Conservation (phyloP, 2,797 vertebrate species). For the Danio aesculapii region DNA sequence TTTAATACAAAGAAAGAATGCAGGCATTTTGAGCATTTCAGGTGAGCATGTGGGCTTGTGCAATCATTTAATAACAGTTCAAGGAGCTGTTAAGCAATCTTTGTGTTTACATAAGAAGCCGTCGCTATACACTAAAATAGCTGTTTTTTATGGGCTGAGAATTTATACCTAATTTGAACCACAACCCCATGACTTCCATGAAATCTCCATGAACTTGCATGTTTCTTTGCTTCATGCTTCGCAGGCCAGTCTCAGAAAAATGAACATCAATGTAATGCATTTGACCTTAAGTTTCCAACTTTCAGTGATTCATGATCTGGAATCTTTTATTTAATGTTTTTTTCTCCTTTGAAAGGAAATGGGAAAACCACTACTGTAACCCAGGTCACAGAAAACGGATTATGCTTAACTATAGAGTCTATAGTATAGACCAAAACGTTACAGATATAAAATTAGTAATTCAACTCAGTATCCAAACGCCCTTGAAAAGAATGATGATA, state of each 20-base stretch:
- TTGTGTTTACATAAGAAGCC: neutral
- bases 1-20: neutral
- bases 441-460: neutral
- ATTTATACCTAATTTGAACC: too few species aligned
- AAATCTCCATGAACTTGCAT: neutral
- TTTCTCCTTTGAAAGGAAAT: neutral
- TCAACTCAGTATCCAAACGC: neutral
- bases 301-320: neutral
- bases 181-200: neutral
- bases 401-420: neutral
- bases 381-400: neutral
- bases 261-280: neutral
- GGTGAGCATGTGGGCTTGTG: neutral
- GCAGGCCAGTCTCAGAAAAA: neutral
- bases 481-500: neutral
- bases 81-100: neutral
- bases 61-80: neutral
- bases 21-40: neutral
- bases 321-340: too few species aligned
- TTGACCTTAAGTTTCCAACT: too few species aligned
- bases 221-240: too few species aligned
- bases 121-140: neutral
- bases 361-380: neutral
- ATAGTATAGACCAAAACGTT: neutral
- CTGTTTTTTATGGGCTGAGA: neutral